These are phyloP conservation scores for Drosophila gunungcola DNA, from an alignment of 1,140 invertebrate genomes.

Conservation along the genomic window DNA sequence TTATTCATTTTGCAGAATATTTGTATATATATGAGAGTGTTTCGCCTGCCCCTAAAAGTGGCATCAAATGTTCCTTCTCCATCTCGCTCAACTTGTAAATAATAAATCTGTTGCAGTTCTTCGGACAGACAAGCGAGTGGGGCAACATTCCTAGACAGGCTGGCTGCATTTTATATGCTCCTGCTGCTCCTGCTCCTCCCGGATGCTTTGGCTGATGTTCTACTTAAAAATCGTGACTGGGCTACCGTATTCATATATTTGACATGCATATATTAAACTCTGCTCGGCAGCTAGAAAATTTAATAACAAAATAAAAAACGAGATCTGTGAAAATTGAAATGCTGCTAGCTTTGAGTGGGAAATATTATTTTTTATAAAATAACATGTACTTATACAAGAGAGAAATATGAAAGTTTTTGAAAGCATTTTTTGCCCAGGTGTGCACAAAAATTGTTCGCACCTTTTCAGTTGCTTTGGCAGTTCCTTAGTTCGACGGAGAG, in stretches of 20 bases:
- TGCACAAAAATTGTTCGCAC: constrained; percentile 70
- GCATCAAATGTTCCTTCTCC: constrained; percentile 25
- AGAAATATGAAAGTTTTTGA: constrained; percentile 72
- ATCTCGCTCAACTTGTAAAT: constrained; percentile 37
- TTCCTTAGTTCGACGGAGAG: constrained; percentile 47
- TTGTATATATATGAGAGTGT: not conserved
- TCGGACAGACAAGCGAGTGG: constrained; percentile 34
- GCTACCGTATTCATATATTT: constrained; percentile 64
- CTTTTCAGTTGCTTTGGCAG: constrained; percentile 55
- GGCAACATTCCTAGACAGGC: constrained; percentile 47
- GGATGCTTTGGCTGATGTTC: constrained; percentile 41
- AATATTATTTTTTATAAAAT: constrained; percentile 55
- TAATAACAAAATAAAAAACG: constrained; percentile 45
- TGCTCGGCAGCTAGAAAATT: constrained; percentile 53
- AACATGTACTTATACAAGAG: constrained; percentile 4
- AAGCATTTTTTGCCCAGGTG: constrained; percentile 77
- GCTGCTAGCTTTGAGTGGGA: constrained; percentile 60
- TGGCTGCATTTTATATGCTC: constrained; percentile 57
- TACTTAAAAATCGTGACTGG: constrained; percentile 73
- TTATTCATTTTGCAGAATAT: constrained; percentile 20
- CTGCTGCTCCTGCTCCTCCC: not conserved
- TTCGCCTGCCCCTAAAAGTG: constrained; percentile 19
- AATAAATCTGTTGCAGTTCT: constrained; percentile 59
- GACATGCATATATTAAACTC: constrained; percentile 71
- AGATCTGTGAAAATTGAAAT: constrained; percentile 66